phyloP scores from a whole-genome alignment of 2,797 vertebrate species.

The Lophura swinhoii region DNA sequence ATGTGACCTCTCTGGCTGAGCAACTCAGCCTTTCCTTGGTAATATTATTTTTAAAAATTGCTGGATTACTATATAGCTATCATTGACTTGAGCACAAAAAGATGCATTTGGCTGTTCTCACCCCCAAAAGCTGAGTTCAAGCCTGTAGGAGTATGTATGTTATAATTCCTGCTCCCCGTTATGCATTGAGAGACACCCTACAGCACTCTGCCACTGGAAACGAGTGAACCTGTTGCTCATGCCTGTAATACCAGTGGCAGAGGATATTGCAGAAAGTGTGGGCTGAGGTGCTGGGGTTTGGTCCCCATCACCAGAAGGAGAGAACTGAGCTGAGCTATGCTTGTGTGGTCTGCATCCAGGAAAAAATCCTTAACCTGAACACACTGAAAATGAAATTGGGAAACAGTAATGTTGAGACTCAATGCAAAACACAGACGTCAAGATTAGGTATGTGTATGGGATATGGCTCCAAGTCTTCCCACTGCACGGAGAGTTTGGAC shows the following conservation, averaged over 20 bases:
- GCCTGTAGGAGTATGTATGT: neutral
- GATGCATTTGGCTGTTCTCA: neutral
- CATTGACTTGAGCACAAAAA: neutral
- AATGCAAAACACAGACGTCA: accelerated
- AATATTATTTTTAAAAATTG: neutral
- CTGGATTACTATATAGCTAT: neutral
- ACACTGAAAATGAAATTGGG: neutral
- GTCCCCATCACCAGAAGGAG: neutral
- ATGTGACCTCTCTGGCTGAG: neutral
- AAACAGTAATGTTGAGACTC: accelerated
- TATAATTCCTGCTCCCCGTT: neutral
- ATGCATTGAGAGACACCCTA: neutral
- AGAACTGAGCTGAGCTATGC: neutral
- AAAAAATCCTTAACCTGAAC: neutral
- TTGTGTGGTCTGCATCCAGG: neutral
- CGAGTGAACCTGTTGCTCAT: neutral
- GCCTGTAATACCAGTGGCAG: neutral
- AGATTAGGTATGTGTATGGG: neutral
- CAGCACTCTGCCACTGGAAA: neutral
- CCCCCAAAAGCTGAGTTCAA: neutral
- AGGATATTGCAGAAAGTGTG: neutral
- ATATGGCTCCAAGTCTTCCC: no score
- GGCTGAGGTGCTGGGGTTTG: neutral
- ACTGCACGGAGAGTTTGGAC: neutral
- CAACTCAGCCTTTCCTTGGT: neutral